phyloP scores from a whole-genome alignment of 2,113 vertebrate species.

The Dermatemys mawii region DNA sequence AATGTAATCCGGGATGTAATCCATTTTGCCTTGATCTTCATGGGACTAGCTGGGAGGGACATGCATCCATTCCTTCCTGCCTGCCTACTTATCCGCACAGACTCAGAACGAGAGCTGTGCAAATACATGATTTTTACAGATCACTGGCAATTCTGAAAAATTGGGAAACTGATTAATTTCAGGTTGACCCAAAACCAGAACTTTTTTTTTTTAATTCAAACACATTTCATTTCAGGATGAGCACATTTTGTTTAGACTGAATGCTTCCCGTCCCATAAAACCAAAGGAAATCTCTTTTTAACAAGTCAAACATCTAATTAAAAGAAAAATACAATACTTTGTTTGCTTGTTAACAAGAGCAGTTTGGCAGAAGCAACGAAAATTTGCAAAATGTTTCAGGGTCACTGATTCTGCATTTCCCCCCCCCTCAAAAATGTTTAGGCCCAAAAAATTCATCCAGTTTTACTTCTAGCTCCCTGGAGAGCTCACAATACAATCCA shows the following conservation, averaged over 20 bases:
- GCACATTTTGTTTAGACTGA: background rate
- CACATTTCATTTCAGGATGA: background rate
- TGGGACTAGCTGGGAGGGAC: background rate
- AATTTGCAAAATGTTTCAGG: background rate
- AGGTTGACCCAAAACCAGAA: background rate
- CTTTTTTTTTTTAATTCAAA: background rate
- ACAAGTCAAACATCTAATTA: background rate
- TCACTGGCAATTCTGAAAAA: background rate
- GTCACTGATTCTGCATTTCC: background rate
- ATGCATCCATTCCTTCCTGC: accelerated
- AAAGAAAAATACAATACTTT: background rate
- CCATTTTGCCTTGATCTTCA: background rate
- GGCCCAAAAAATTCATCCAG: background rate
- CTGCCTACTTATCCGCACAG: accelerated
- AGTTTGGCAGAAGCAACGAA: background rate
- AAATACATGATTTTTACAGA: background rate
- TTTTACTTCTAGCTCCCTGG: accelerated
- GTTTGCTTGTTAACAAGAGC: background rate
- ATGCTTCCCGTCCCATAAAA: background rate
- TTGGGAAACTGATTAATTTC: background rate
- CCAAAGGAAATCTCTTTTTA: background rate
- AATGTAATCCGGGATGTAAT: background rate
- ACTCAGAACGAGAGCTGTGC: background rate
- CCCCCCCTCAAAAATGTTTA: too few relatives aligned
- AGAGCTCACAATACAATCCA: background rate